Evolutionary conservation across 1,140 invertebrate genomes (phyloP), one percentile per base, ranked within the genome.

Genomic region (Xylocopa sonorina): DNA sequence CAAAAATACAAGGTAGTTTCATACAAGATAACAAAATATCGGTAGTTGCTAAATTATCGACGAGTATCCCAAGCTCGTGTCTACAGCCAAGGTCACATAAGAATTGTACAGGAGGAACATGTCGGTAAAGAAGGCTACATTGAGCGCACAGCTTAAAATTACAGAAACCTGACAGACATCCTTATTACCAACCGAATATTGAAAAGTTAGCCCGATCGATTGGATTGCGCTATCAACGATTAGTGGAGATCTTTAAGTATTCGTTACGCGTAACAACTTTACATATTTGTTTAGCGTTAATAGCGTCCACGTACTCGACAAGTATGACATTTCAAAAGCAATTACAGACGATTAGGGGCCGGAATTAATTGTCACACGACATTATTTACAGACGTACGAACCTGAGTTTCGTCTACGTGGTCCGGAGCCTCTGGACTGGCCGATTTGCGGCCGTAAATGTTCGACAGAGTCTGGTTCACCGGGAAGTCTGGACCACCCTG

Each of bases 361-460:
- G n/a, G 16, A 41, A 69, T 46, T 29, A 68, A 43, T n/a, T 53
- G 14, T 41, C 55, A 77, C 43, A 78, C 34, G 34, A 57, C 32
- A 80, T 66, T 75, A 80, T 67, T 68, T 78, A 57, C 34, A 67
- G 32, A 53, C 75, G 63, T 87, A 92, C 91, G 71, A 90, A 92
- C 91, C 90, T 92, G 91, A 86, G 84, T 87, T 72, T 88, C 88
- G 64, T 92, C 90, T 78, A 85, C 84, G 81, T 83, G 80, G 76
- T 82, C 83, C 67, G 90, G 87, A 78, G 81, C 87, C 83, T 92
- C 91, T 46, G 91, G 90, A 84, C 89, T 92, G 84, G 88, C 89
- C 71, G 91, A 92, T 66, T 88, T 86, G 80, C 90, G 91, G 77
- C 86, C 88, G 58, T 92, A 92, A 90, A 92, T 91, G 86, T 91